Evolutionary conservation across 1,140 invertebrate species (phyloP), one percentile per base, ranked within the genome.

Genomic region (Caenorhabditis briggsae): DNA sequence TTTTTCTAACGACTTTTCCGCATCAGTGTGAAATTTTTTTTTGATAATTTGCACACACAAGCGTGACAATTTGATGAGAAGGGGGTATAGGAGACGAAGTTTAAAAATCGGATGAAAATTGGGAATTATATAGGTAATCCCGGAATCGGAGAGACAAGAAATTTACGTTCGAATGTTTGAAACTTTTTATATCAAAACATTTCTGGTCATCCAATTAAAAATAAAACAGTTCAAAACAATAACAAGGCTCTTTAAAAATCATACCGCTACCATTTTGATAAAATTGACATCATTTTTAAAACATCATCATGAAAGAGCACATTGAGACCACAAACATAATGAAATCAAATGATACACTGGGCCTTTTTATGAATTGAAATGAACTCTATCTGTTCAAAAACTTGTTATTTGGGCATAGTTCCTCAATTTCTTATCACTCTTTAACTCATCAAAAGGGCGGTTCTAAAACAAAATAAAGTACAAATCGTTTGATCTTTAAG

Each of bases 31-130:
- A 78, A 48, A 25, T 18, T 78, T 78, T 33, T n/a, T 33, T 33
- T 16, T 78, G 70, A 78, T 78, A 78, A 78, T 53, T 78, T 78
- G 46, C 43, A 50, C 70, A 78, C 70, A 78, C 70, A 78, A 78
- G 70, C 70, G 70, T 50, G 70, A 78, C 70, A 78, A 50, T 78
- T 78, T 78, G n/a, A 46, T 70, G 64, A 78, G 43, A 53, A n/a
- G 70, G 46, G 11, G 43, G n/a, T 8, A 7, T 48, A 33, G 33
- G 33, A 33, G 33, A 33, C 33, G 33, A 33, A 33, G 33, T 33
- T 33, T 53, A 78, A 78, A n/a, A 11, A 50, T 78, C 70, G 46
- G 70, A 78, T 48, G 70, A 78, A 43, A 50, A 50, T 16, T 25
- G 6, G 70, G 11, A 53, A 48, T 20, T 0, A 23, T 18, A 78